Percentiles rank a stretch among this genome's conserved stretches.
These are phyloP conservation scores for Rhynchomys soricoides DNA, from an alignment of 2,113 vertebrate genomes.

Conservation along the genomic window DNA sequence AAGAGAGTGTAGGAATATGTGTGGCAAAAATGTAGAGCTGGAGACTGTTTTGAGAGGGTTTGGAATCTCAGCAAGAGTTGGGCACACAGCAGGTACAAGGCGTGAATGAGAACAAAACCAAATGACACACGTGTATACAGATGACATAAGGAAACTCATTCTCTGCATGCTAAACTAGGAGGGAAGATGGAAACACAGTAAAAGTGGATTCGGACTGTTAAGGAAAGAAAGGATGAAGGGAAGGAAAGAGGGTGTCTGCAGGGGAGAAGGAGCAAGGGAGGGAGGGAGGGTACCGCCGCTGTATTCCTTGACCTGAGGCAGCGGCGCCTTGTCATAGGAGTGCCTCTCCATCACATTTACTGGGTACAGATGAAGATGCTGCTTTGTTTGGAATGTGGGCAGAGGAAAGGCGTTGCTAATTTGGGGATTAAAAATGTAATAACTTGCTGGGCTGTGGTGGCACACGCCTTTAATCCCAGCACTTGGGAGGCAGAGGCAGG, in stretches of 20 bases:
- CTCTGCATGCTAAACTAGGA: neutral
- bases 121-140: neutral
- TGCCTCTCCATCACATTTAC: neutral
- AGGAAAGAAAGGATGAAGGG: neutral
- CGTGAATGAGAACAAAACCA: too few relatives aligned
- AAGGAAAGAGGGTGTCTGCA: neutral
- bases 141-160: too few relatives aligned
- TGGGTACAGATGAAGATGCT: neutral
- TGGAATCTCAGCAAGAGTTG: neutral
- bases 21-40: neutral
- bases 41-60: neutral
- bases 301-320: neutral
- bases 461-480: too few relatives aligned
- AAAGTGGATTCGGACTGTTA: neutral
- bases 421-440: slow-evolving; percentile 31
- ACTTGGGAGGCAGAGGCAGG: too few relatives aligned
- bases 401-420: neutral
- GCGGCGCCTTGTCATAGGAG: neutral
- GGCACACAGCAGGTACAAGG: too few relatives aligned
- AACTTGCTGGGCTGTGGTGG: too few relatives aligned
- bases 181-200: neutral
- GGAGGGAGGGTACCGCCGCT: too few relatives aligned
- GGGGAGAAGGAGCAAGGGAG: neutral
- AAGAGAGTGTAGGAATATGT: too few relatives aligned
- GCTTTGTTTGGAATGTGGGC: neutral